Evolutionary conservation across 2,113 vertebrate genomes (phyloP), one percentile per base, ranked within the genome.

Genomic region (Coreoperca whiteheadi): DNA sequence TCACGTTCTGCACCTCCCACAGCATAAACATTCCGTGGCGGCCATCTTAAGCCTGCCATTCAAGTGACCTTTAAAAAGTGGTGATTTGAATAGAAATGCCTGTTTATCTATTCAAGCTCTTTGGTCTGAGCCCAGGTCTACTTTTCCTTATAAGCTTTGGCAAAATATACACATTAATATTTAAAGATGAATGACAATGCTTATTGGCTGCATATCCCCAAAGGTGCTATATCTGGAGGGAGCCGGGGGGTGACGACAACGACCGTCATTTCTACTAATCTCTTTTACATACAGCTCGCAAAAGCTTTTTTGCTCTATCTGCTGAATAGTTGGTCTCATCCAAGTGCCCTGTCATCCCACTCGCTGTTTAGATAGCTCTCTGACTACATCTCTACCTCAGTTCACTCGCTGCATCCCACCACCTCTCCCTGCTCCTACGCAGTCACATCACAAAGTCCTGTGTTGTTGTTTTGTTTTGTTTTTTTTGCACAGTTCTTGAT

Each of bases 61-160:
- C 56, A 32, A 39, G 39, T 67, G 78, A 89, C 86, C 90, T 89
- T 83, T 81, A 43, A 67, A 54, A 64, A 66, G 65, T 72, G 50
- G 15, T 15, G 75, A 73, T 66, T 75, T 77, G 1, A 89, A 87
- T 77, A 61, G 66, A 84, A 71, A 76, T 69, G 71, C 10, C 71
- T 77, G 28, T 79, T 78, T 66, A 51, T 54, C n/a, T 12, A 50
- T 43, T 77, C n/a, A 8, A 32, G 21, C 37, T 43, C 32, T 5
- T 32, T 28, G 25, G 41, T 54, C 10, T 37, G 69, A 61, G 57
- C 28, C 41, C 8, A 0, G 8, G 34, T 61, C 23, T 48, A 54
- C 51, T 66, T 28, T 48, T 82, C 53, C 39, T 82, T 34, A 74
- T 80, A 37, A 76, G 78, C 1, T 14, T 61, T 30, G 10, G 23